These are phyloP conservation scores for Athene noctua DNA, from an alignment of 2,113 vertebrate species.

Conservation along the genomic window DNA sequence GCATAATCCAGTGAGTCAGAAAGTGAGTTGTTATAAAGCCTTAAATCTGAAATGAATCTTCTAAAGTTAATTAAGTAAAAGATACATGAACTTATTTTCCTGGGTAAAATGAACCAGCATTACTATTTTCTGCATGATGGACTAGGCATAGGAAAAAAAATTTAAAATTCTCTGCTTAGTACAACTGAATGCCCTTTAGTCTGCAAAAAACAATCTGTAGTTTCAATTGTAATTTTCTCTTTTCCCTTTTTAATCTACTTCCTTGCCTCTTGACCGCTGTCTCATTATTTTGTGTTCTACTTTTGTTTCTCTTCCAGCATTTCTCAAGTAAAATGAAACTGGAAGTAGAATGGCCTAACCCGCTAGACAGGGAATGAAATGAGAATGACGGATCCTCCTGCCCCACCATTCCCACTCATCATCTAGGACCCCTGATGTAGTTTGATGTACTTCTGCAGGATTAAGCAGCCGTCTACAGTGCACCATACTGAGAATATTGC, in stretches of 20 bases:
- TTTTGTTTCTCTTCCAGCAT: background rate
- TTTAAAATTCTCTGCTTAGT: background rate
- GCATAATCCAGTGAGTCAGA: background rate
- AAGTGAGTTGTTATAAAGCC: background rate
- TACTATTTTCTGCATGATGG: background rate
- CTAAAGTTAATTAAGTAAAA: background rate
- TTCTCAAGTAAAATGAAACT: background rate
- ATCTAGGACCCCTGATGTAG: background rate
- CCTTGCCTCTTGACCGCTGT: accelerated
- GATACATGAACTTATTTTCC: background rate
- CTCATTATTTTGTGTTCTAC: background rate
- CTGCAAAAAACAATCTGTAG: background rate
- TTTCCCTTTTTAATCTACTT: background rate
- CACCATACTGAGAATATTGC: background rate
- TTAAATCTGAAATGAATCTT: background rate
- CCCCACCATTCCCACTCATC: background rate
- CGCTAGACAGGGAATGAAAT: background rate
- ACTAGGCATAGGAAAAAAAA: background rate
- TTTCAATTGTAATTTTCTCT: background rate
- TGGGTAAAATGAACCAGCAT: background rate
- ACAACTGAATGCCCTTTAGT: background rate
- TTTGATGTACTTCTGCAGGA: background rate
- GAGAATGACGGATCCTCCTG: background rate
- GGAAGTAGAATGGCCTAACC: background rate
- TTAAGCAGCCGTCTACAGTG: background rate